Conservation (phyloP, 2,797 vertebrate genomes). For the Tiaroga cobitis region DNA sequence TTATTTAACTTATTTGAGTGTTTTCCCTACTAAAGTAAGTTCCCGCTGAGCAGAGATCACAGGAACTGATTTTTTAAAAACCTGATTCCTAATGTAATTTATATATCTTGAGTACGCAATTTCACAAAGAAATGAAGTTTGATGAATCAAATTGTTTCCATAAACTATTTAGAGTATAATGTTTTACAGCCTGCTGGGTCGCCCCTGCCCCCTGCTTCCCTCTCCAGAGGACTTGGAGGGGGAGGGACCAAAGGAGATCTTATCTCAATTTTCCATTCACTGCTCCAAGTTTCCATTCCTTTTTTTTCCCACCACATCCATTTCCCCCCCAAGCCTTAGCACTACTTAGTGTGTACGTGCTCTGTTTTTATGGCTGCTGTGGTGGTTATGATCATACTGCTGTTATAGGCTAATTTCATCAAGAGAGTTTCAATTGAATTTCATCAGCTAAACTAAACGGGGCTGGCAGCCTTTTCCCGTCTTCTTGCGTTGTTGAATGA, state of each 20-base stretch:
- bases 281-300: slow-evolving; percentile 60
- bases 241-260: slow-evolving; percentile 44
- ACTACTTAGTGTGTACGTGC: slow-evolving; percentile 18
- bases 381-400: slow-evolving; percentile 10
- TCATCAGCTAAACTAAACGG: slow-evolving; percentile 13
- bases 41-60: not conserved
- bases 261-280: slow-evolving; percentile 63
- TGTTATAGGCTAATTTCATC: not conserved
- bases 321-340: slow-evolving; percentile 13
- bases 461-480: not conserved
- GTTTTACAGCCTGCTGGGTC: not conserved
- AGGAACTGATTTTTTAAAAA: not conserved
- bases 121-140: slow-evolving; percentile 1
- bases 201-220: not conserved
- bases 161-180: slow-evolving; percentile 20
- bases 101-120: not conserved
- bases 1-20: too few species aligned
- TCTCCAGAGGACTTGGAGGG: slow-evolving; percentile 44
- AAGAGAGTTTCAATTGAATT: slow-evolving; percentile 16
- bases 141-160: not conserved
- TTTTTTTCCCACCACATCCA: slow-evolving; percentile 22
- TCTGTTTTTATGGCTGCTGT: slow-evolving; percentile 4
- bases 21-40: not conserved
- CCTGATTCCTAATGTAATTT: not conserved
- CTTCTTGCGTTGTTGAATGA: not conserved